These are phyloP conservation scores for Chesias legatella DNA, from an alignment of 2,888 invertebrate genomes.

Conservation along the genomic window DNA sequence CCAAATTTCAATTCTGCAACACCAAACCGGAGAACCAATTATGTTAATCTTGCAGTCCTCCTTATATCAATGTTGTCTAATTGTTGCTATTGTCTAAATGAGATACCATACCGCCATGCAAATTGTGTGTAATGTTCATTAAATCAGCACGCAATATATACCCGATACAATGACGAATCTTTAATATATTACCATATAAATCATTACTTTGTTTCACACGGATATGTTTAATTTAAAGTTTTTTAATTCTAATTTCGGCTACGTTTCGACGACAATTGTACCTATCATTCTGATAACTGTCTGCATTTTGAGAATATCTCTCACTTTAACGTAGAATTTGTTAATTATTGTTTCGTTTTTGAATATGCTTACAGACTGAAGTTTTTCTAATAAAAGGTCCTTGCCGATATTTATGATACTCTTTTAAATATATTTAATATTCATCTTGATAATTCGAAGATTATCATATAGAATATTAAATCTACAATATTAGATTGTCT, in stretches of 20 bases:
- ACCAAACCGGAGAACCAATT: constrained; percentile 17
- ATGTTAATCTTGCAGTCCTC: constrained; percentile 19
- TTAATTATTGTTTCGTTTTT: too few species aligned
- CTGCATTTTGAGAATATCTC: too few species aligned
- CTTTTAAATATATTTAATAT: too few species aligned
- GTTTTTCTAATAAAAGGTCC: too few species aligned
- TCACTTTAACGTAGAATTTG: too few species aligned
- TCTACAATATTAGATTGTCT: too few species aligned
- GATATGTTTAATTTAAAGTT: constrained; percentile 2
- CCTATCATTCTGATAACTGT: too few species aligned
- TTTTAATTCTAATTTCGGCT: not conserved
- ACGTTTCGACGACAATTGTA: too few species aligned
- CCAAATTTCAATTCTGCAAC: constrained; percentile 12
- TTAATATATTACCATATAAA: constrained; percentile 6
- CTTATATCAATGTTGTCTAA: constrained; percentile 15
- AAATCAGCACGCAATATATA: not conserved
- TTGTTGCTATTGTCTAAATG: constrained; percentile 13
- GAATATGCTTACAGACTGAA: too few species aligned
- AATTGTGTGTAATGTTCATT: constrained; percentile 4
- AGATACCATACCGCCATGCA: constrained; percentile 7
- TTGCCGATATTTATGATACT: too few species aligned
- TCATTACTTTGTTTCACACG: constrained; percentile 18
- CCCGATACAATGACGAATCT: not conserved
- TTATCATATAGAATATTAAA: too few species aligned
- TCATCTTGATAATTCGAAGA: too few species aligned